Evolutionary conservation across 1,140 invertebrate genomes (phyloP).

Genomic region (Leptoteleia sp.): DNA sequence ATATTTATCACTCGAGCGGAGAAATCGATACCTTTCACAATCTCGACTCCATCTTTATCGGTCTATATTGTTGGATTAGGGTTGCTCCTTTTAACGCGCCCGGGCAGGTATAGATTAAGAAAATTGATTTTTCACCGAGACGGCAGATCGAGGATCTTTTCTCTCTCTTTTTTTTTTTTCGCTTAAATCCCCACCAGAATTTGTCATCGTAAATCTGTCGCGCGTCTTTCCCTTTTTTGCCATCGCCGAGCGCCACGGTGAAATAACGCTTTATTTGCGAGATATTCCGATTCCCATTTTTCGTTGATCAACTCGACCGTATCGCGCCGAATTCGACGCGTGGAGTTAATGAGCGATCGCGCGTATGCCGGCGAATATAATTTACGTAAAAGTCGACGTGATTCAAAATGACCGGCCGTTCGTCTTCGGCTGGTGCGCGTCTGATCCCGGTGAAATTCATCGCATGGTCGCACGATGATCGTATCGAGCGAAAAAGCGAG

Average conservation of each 20-base stretch:
- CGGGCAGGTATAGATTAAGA: slow-evolving; percentile 1
- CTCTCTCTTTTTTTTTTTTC: no score
- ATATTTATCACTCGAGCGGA: slow-evolving; percentile 21
- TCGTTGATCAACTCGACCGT: not conserved
- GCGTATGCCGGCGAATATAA: slow-evolving; percentile 25
- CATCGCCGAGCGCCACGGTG: no score
- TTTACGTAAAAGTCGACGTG: slow-evolving; percentile 32
- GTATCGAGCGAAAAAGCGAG: slow-evolving; percentile 23
- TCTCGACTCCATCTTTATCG: slow-evolving; percentile 7
- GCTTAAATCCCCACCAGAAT: not conserved
- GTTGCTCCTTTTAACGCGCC: not conserved
- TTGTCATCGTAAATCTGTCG: not conserved
- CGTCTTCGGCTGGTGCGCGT: slow-evolving; percentile 13
- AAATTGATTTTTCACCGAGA: slow-evolving; percentile 20
- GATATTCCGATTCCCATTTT: no score
- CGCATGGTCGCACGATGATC: slow-evolving; percentile 23
- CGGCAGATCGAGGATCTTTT: no score
- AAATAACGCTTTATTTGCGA: no score
- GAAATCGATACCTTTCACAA: slow-evolving; percentile 24
- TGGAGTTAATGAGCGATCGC: slow-evolving; percentile 13
- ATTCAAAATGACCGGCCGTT: slow-evolving; percentile 11
- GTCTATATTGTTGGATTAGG: slow-evolving; percentile 24
- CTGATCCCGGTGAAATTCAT: slow-evolving; percentile 22
- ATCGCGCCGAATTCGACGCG: no score
- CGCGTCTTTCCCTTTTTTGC: no score